Conservation (phyloP, 2,113 vertebrate genomes). For the Sylvicapra grimmia region DNA sequence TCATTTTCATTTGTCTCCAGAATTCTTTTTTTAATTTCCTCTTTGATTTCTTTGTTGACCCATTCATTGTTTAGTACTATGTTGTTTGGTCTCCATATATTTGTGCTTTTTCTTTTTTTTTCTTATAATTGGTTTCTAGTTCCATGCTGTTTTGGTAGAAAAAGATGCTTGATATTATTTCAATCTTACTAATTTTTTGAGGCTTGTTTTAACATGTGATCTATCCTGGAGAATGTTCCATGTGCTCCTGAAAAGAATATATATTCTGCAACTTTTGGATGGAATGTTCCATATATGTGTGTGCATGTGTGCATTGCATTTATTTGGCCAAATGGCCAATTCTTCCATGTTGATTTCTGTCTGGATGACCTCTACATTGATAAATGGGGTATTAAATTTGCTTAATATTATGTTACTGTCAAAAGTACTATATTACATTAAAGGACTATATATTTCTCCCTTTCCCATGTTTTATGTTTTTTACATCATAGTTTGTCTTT, state of each 20-base stretch:
- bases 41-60: background rate
- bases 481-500: background rate
- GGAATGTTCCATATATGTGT: background rate
- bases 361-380: background rate
- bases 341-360: background rate
- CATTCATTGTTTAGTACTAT: background rate
- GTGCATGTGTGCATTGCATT: background rate
- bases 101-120: background rate
- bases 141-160: background rate
- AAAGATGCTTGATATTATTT: background rate
- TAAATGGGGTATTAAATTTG: background rate
- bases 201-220: background rate
- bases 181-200: background rate
- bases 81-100: background rate
- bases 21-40: background rate
- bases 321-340: background rate
- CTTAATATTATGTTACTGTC: background rate
- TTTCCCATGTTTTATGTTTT: background rate
- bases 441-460: background rate
- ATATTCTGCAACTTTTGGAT: background rate
- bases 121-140: background rate
- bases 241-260: background rate
- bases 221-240: background rate
- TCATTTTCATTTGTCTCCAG: background rate
- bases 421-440: background rate